Evolutionary conservation across 2,888 invertebrate species (phyloP), one percentile per base, ranked within the genome.

Genomic region (Trichacis sp.): DNA sequence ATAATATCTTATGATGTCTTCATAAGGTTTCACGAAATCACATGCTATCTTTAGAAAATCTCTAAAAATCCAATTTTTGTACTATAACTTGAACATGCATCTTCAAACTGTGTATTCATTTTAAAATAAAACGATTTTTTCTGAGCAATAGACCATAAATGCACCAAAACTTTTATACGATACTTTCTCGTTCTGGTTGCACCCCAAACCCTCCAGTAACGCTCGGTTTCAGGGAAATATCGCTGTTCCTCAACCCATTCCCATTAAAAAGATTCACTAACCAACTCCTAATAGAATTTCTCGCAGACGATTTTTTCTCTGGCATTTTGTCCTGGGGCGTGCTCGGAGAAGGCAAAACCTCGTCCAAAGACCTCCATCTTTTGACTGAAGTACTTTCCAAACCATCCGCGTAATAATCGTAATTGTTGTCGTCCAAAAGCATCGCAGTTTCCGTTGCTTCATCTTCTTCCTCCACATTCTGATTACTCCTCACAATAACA

Each of bases 361-460:
- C 78, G 71, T 94, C 94, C 51, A 93, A 86, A 46, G 94, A 94
- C 74, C 90, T 90, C 91, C 94, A 94, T 77, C 92, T 89, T 84
- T 93, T 93, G 2, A 77, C 76, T 8, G 77, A 52, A 6, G 63
- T 48, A 70, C 64, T 52, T 38, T 64, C 56, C 51, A 68, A 56
- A 42, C 78, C 72, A 42, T 77, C 72, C 6, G 76, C 77, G 55
- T 82, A 81, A 38, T 82, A 77, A 36, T 81, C 82, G 29, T 84
- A 76, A 15, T 59, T 55, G 29, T 59, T 52, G 17, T 78, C 76
- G 30, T 84, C 85, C 29, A 80, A 79, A 5, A 87, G 71, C 48
- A 87, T 70, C 1, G 87, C 87, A 19, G 83, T 85, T 67, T 86
- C 85, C 36, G 84, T 85, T 50, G 84, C 86, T 63, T 86, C 86